Base-by-base conservation (phyloP, 2,113 vertebrate genomes). In the Centropus bengalensis region DNA sequence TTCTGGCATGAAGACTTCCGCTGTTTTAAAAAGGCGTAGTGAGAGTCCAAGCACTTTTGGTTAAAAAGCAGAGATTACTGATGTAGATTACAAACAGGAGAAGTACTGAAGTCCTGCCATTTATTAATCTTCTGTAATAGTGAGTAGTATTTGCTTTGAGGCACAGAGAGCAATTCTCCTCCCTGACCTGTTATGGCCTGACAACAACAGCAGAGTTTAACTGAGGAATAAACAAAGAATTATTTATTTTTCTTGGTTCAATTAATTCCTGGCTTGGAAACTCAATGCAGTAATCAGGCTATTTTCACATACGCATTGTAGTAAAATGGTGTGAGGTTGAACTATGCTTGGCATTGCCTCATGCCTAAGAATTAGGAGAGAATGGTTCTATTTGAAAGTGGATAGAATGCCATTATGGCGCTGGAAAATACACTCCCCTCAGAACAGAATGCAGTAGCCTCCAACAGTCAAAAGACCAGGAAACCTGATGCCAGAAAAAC, bases 141-240 rank as follows among this genome's bases (percentile, higher is more conserved):
- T 73, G 66, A 90, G 30, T 77, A 86, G 32, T 86, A 64, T 77
- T 96, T 96, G 88, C 62, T 76, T 62, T 70, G 63, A 80, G 71
- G 40, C 42, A 70, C 17, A 74, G n/a, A 80, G 49, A 93, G 11
- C 47, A 75, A 45, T 86, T 85, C 69, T 95, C 68, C 17, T 88
- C 26, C 54, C 75, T 71, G 86, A 77, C 47, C 78, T 84, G 45
- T 78, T 92, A 58, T 27, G 66, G 69, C 58, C 71, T 88, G 66
- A 96, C 92, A 96, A 80, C 22, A 90, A n/a, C 77, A 95, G 92
- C 59, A 87, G 93, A 87, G 62, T 60, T 94, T 92, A 94, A 74
- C 71, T 59, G 91, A 88, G 44, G 77, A 96, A 94, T 92, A 96
- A 96, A 91, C 58, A 91, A 91, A 58, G 55, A 96, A 92, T 96